Conservation (phyloP, 37 sponge, comb jelly and placozoan genomes). For the Diacarnus erythraeanus region DNA sequence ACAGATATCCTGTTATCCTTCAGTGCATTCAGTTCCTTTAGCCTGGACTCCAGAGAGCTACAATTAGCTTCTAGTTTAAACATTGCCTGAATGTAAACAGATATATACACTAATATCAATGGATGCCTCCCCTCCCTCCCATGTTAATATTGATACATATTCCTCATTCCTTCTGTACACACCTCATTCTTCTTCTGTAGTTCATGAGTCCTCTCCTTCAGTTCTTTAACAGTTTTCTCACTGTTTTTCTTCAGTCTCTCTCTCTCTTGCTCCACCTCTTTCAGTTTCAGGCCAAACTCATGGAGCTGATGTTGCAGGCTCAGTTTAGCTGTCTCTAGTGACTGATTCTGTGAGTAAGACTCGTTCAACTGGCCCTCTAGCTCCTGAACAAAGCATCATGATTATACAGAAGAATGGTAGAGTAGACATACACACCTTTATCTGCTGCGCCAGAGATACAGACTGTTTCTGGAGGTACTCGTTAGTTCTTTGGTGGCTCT, state of each 20-base stretch:
- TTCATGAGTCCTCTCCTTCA: neutral
- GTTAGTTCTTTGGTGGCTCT: neutral
- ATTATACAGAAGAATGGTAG: neutral
- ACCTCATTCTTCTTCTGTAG: neutral
- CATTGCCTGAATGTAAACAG: neutral
- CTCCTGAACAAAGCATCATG: constrained; percentile 7
- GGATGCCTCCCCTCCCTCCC: neutral
- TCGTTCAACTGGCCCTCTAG: constrained; percentile 32
- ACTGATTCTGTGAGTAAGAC: constrained; percentile 8
- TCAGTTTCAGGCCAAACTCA: neutral
- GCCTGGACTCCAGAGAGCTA: neutral
- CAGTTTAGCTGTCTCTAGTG: neutral
- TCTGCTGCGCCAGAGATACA: neutral
- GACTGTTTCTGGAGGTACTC: constrained; percentile 7
- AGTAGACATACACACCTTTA: constrained; percentile 12
- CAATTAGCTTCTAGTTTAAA: neutral
- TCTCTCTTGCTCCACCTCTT: constrained; percentile 1
- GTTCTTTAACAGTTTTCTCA: neutral
- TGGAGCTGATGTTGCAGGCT: neutral
- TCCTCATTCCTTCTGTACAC: too few species aligned
- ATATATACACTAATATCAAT: neutral
- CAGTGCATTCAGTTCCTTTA: neutral
- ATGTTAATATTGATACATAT: too few species aligned
- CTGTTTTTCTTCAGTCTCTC: neutral
- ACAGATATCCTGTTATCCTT: neutral